Percentiles rank a stretch among this genome's conserved stretches.
Evolutionary conservation across 1,140 invertebrate species (phyloP).

Genomic region (Diabrotica undecimpunctata): DNA sequence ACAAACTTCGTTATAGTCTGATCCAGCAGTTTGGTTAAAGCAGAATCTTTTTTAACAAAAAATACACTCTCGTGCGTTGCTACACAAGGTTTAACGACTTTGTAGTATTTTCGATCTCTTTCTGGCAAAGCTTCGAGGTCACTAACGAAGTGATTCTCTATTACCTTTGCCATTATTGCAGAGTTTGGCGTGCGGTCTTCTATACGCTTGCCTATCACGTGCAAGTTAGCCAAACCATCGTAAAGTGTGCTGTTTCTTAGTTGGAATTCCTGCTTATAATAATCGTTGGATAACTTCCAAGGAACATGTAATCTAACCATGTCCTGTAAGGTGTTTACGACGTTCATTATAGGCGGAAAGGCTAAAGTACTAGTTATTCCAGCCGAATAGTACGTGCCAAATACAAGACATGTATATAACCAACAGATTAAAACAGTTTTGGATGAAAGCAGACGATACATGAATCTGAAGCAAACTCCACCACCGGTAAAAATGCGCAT

Average conservation of each 20-base stretch:
- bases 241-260: not conserved
- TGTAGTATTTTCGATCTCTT: slow-evolving; percentile 16
- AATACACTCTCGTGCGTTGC: slow-evolving; percentile 21
- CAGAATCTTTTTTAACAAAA: slow-evolving; percentile 18
- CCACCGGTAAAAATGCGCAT: no score
- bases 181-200: slow-evolving; percentile 4
- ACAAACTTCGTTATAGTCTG: not conserved
- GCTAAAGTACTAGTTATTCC: slow-evolving; percentile 20
- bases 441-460: not conserved
- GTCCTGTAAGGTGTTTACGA: slow-evolving; percentile 24
- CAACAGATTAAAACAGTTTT: slow-evolving; percentile 4
- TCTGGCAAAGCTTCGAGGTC: slow-evolving; percentile 8
- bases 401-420: slow-evolving; percentile 7
- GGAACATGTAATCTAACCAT: slow-evolving; percentile 16
- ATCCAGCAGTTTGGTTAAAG: slow-evolving; percentile 12
- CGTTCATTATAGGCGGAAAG: slow-evolving; percentile 4
- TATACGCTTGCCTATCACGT: not conserved
- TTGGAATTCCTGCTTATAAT: not conserved
- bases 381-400: slow-evolving; percentile 19
- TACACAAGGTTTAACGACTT: slow-evolving; percentile 15
- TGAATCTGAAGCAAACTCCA: no score
- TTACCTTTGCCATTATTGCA: slow-evolving; percentile 14
- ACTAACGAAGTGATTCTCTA: slow-evolving; percentile 15
- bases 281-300: not conserved
- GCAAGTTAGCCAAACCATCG: slow-evolving; percentile 8